Conservation (phyloP, 2,888 invertebrate genomes). For the Bedellia somnulentella region DNA sequence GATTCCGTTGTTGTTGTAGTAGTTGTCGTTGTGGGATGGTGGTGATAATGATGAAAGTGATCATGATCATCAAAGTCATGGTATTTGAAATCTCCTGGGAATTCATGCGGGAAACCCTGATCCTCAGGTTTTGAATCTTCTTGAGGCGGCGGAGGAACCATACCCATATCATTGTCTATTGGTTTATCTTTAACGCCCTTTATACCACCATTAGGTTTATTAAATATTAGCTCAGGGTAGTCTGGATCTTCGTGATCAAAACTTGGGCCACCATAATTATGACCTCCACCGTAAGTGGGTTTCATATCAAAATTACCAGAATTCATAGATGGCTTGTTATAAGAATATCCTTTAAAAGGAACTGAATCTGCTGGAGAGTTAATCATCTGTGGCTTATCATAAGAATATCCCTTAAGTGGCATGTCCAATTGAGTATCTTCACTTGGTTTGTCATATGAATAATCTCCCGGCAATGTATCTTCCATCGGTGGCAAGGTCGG, state of each 20-base stretch:
- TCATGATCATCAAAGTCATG: conserved; percentile 38
- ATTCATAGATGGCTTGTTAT: conserved; percentile 13
- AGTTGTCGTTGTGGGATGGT: conserved; percentile 34
- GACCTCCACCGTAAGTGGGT: conserved; percentile 7
- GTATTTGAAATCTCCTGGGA: conserved; percentile 42
- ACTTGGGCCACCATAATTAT: conserved; percentile 18
- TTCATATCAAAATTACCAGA: conserved; percentile 21
- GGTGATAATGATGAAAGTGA: conserved; percentile 30
- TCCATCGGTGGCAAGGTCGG: conserved; percentile 27
- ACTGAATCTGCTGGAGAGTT: conserved; percentile 8
- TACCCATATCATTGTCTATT: conserved; percentile 21
- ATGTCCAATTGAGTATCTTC: conserved; percentile 19
- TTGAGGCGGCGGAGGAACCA: conserved; percentile 31
- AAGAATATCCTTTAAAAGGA: conserved; percentile 19
- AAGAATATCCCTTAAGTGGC: conserved; percentile 34
- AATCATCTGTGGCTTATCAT: conserved; percentile 28
- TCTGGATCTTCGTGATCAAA: conserved; percentile 21
- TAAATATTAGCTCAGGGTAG: conserved; percentile 33
- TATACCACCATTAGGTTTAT: conserved; percentile 23
- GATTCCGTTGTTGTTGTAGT: conserved; percentile 48
- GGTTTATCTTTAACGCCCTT: conserved; percentile 23
- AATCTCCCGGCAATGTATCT: conserved; percentile 30
- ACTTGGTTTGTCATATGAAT: conserved; percentile 39
- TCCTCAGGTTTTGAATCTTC: conserved; percentile 16
- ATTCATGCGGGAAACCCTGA: conserved; percentile 44